Evolutionary conservation across 2,888 invertebrate genomes (phyloP).

Genomic region (Gastracanthus pulcherrimus): DNA sequence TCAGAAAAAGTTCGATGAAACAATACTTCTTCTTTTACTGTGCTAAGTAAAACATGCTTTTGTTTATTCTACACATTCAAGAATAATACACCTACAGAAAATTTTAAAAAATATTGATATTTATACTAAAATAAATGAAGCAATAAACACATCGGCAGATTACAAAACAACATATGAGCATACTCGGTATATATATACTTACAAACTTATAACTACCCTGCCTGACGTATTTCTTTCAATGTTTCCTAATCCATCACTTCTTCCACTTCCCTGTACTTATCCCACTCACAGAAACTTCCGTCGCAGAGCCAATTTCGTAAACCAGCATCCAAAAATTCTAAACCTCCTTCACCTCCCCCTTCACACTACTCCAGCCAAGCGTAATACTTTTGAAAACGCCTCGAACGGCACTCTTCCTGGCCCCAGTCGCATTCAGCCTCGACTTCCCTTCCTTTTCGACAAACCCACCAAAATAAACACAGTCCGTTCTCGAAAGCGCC

Average conservation of each 20-base stretch:
- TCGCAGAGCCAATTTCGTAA: neutral
- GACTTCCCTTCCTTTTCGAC: neutral
- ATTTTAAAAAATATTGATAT: neutral
- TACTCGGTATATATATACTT: neutral
- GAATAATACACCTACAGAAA: neutral
- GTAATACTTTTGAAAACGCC: neutral
- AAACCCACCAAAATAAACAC: neutral
- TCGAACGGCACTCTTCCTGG: neutral
- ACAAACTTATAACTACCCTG: too few relatives aligned
- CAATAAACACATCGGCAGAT: too few relatives aligned
- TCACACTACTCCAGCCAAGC: neutral
- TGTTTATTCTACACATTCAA: neutral
- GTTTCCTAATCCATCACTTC: too few relatives aligned
- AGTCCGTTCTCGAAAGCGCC: neutral
- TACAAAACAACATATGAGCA: too few relatives aligned
- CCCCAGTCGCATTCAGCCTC: too few relatives aligned
- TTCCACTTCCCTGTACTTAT: neutral
- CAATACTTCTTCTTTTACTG: neutral
- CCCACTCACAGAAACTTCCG: neutral
- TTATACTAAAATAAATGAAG: too few relatives aligned
- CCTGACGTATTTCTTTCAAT: too few relatives aligned
- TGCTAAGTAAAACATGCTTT: too few relatives aligned
- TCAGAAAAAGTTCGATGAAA: slow-evolving; percentile 7
- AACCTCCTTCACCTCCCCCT: neutral
- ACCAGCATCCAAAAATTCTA: neutral